A percentile compares a stretch with the other conserved stretches of the same genome.
Conservation (phyloP, 2,113 vertebrate genomes). For the Periophthalmodon schlosseri region DNA sequence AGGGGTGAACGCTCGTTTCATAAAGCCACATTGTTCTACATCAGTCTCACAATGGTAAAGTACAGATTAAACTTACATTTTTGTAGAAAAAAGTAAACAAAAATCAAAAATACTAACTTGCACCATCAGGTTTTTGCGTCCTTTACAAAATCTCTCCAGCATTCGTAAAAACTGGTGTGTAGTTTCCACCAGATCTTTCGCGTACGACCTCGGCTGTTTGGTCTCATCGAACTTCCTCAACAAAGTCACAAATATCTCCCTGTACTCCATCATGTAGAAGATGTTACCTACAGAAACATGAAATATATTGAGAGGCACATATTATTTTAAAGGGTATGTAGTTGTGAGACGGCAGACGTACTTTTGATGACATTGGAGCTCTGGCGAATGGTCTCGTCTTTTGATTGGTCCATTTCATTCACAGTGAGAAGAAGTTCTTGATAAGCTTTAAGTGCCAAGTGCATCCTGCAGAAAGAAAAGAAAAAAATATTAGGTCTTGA, state of each 20-base stretch:
- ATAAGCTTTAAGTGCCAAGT: constrained; percentile 93
- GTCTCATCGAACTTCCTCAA: constrained; percentile 91
- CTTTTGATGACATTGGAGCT: constrained; percentile 92
- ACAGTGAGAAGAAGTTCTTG: constrained; percentile 92
- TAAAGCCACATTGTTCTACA: no score
- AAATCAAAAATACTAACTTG: constrained; percentile 78
- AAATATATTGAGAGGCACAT: background rate
- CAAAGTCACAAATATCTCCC: constrained; percentile 91
- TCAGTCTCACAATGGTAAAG: no score
- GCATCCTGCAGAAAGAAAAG: constrained; percentile 81
- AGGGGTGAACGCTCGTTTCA: no score
- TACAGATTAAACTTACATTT: no score
- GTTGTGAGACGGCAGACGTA: constrained; percentile 42
- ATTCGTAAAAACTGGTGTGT: constrained; percentile 93
- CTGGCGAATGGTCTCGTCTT: constrained; percentile 83
- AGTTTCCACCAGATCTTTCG: constrained; percentile 91
- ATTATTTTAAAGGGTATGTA: background rate
- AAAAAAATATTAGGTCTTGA: background rate
- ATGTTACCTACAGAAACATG: constrained; percentile 84
- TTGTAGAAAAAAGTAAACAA: no score
- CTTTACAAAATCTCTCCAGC: constrained; percentile 91
- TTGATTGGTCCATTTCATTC: constrained; percentile 90
- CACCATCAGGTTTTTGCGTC: constrained; percentile 82
- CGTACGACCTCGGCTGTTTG: constrained; percentile 87
- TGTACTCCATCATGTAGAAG: constrained; percentile 97